Conservation (phyloP, 1,140 invertebrate species). For the Streblospio benedicti region DNA sequence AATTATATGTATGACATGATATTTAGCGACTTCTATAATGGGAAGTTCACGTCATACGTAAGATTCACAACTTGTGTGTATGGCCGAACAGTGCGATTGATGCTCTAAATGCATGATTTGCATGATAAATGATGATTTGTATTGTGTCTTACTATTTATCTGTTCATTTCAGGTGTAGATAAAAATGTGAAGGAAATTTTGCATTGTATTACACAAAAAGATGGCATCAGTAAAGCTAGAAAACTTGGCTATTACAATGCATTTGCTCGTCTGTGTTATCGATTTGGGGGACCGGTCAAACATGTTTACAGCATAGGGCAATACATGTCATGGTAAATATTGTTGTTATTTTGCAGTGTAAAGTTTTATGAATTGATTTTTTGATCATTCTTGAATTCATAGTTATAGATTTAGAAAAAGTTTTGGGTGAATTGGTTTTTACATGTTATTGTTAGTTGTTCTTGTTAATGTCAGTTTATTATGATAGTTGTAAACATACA, state of each 20-base stretch:
- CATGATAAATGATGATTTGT: slow-evolving; percentile 14
- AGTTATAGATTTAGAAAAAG: no score
- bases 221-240: slow-evolving; percentile 58
- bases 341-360: neutral
- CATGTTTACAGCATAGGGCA: slow-evolving; percentile 66
- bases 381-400: neutral
- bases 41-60: neutral
- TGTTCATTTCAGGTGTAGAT: slow-evolving; percentile 28
- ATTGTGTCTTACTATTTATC: neutral
- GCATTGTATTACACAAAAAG: slow-evolving; percentile 50
- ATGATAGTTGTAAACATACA: neutral
- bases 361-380: neutral
- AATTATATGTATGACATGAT: no score
- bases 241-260: slow-evolving; percentile 71
- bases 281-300: slow-evolving; percentile 54
- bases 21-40: no score
- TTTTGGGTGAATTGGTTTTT: no score
- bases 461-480: no score
- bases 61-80: neutral
- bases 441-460: no score
- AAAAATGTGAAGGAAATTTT: slow-evolving; percentile 45
- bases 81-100: neutral
- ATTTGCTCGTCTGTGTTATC: slow-evolving; percentile 66
- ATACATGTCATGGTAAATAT: slow-evolving; percentile 69
- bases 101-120: slow-evolving; percentile 15